A percentile compares a stretch with the other conserved stretches of the same genome.
phyloP scores from a whole-genome alignment of 2,888 invertebrate genomes.

The Slavum lentiscoides region DNA sequence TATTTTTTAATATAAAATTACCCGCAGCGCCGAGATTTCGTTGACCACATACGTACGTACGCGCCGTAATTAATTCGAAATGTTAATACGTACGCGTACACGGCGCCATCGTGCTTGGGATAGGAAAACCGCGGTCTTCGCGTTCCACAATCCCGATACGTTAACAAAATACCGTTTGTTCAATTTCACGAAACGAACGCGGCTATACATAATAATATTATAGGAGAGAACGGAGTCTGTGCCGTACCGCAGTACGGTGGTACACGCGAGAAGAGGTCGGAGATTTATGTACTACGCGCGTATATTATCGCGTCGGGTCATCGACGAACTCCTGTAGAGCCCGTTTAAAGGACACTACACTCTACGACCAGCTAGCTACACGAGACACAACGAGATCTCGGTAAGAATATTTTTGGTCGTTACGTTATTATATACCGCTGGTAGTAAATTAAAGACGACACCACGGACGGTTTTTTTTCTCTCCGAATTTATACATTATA shows the following conservation, averaged over 20 bases:
- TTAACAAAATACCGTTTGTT: slow-evolving; percentile 18
- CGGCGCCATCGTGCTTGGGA: slow-evolving; percentile 30
- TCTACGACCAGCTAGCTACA: background rate
- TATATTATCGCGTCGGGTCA: slow-evolving; percentile 38
- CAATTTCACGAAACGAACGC: slow-evolving; percentile 33
- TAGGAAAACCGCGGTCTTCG: slow-evolving; percentile 24
- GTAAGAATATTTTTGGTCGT: background rate
- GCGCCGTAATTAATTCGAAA: slow-evolving; percentile 50
- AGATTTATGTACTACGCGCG: slow-evolving; percentile 29
- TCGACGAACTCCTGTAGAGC: slow-evolving; percentile 50
- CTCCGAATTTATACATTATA: background rate
- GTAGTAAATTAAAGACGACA: slow-evolving; percentile 36
- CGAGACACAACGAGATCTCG: background rate
- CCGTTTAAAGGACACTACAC: background rate
- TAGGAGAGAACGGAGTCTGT: too few relatives aligned
- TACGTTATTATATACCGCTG: background rate
- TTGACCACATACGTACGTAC: slow-evolving; percentile 9
- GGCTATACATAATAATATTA: too few relatives aligned
- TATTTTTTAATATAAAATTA: slow-evolving; percentile 42
- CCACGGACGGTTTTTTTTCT: background rate
- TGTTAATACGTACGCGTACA: slow-evolving; percentile 41
- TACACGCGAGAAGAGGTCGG: background rate
- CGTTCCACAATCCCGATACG: slow-evolving; percentile 6
- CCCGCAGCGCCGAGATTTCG: slow-evolving; percentile 48
- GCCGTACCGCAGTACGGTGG: slow-evolving; percentile 11